Conservation (phyloP, 2,113 vertebrate species). For the Rynchops niger region DNA sequence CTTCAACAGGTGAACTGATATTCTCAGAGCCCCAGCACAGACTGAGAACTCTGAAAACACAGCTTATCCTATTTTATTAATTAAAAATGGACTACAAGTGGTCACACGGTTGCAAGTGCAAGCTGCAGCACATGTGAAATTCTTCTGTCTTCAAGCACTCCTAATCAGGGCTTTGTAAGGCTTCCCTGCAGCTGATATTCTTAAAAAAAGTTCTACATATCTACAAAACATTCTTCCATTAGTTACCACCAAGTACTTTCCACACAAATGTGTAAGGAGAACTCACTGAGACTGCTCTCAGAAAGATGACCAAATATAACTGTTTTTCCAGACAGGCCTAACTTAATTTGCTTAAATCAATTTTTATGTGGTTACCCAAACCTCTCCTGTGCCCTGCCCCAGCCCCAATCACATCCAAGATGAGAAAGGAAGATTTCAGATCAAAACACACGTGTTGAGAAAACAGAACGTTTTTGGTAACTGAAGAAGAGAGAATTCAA, state of each 20-base stretch:
- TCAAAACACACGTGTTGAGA: not conserved
- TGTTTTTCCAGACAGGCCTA: not conserved
- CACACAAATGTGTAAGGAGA: not conserved
- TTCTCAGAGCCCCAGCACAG: not conserved
- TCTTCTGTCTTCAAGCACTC: not conserved
- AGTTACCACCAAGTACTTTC: not conserved
- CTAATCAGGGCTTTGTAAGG: not conserved
- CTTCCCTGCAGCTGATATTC: not conserved
- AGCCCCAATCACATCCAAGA: not conserved
- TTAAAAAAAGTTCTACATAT: not conserved
- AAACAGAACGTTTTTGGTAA: not conserved
- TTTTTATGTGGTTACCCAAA: not conserved
- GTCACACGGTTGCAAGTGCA: not conserved
- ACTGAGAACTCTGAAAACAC: not conserved
- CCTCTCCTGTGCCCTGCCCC: accelerated
- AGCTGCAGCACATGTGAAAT: not conserved
- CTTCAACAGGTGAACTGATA: not conserved
- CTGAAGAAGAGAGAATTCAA: not conserved
- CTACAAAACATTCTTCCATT: not conserved
- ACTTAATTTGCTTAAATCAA: not conserved
- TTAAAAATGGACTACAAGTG: not conserved
- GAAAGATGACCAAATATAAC: not conserved
- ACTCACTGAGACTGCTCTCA: not conserved
- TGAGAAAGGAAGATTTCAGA: not conserved
- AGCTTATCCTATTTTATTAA: not conserved